These are phyloP conservation scores for Gastracanthus pulcherrimus DNA, from an alignment of 2,888 invertebrate genomes.

Conservation along the genomic window DNA sequence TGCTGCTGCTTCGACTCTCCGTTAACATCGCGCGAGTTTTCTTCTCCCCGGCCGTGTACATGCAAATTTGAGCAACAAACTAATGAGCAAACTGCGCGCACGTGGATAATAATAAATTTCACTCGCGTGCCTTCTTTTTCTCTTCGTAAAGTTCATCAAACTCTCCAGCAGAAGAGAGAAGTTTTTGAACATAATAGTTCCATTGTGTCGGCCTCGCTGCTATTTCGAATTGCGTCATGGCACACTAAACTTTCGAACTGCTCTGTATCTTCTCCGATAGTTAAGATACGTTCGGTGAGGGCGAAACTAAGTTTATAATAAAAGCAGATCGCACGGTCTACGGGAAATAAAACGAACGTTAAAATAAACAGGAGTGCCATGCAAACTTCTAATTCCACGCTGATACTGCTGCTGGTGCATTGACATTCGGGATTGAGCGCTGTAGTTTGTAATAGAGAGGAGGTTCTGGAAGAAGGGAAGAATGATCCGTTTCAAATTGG, in stretches of 20 bases:
- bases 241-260: conserved; percentile 3
- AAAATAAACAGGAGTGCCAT: not conserved
- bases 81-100: conserved; percentile 10
- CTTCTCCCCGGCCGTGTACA: not conserved
- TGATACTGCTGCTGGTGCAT: not conserved
- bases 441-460: too few relatives aligned
- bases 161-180: conserved; percentile 5
- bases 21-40: conserved; percentile 30
- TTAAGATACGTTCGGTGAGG: conserved; percentile 17
- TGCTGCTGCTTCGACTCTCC: not conserved
- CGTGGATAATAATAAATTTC: conserved; percentile 31
- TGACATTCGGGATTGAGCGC: too few relatives aligned
- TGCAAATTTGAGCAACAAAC: not conserved
- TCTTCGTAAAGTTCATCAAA: conserved; percentile 39
- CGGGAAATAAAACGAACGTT: not conserved
- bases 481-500: too few relatives aligned
- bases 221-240: conserved; percentile 29
- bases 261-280: conserved; percentile 27
- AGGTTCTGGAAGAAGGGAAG: too few relatives aligned
- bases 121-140: not conserved
- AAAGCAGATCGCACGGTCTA: conserved; percentile 13
- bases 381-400: conserved; percentile 7
- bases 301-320: conserved; percentile 35
- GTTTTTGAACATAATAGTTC: conserved; percentile 33
- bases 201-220: conserved; percentile 18